Base-by-base conservation (phyloP, 2,797 vertebrate species). In the Falco naumanni region DNA sequence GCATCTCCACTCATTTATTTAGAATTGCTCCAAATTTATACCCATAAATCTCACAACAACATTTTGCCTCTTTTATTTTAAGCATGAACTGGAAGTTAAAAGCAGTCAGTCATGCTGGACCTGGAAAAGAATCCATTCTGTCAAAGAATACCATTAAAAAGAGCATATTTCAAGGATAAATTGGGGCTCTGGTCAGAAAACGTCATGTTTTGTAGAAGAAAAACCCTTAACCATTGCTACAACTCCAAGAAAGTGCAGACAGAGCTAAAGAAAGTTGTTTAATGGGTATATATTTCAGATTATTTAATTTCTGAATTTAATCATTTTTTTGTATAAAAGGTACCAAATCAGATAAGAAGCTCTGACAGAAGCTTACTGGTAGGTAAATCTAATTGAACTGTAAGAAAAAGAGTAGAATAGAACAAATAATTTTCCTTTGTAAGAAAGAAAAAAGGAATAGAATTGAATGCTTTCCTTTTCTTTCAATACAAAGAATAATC, bases 401-500 rank as follows among this genome's bases (percentile, higher is more conserved):
- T 41, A 68, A 69, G 65, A 82, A 74, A 92, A 94, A 48, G 13
- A 68, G 12, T 54, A 75, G 13, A 91, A 86, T 41, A 22, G 47
- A 83, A 65, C 21, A 89, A 87, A 57, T 79, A 41, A 51, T 69
- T 89, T 92, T 77, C 68, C 39, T 84, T 88, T 83, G 45, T 64
- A 83, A 59, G 37, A 88, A 95, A 81, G 75, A 66, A 71, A 71
- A 72, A 63, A 26, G 10, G 41, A 88, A 86, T 61, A 87, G 10
- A 72, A 77, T 57, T 65, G 37, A 63, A 78, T 56, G n/a, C 20
- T 50, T 75, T 20, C 39, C 39, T 61, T 94, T 79, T 61, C 63
- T 75, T 78, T 56, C 53, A 93, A 81, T 79, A 84, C 12, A 81
- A 95, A 96, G 74, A 89, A 51, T 70, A 95, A 90, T 94, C 54